Percentiles rank a stretch among this genome's conserved stretches.
Conservation (phyloP, 2,888 invertebrate species). For the Netelia melanura region DNA sequence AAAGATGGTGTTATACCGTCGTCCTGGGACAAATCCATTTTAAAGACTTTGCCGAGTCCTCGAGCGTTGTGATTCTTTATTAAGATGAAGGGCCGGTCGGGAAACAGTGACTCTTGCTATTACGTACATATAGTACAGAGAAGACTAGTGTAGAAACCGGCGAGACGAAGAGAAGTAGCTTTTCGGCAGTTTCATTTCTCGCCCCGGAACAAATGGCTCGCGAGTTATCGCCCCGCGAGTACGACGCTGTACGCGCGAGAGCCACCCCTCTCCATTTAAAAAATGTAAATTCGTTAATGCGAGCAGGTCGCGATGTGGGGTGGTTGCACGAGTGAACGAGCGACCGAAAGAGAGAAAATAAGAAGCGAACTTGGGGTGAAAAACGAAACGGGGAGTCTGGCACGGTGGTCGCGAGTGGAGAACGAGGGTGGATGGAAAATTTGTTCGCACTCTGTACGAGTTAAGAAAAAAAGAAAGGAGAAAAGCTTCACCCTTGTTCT, state of each 20-base stretch:
- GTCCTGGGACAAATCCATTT: conserved; percentile 74
- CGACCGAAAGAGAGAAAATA: conserved; percentile 42
- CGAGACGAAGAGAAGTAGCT: conserved; percentile 17
- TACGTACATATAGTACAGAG: conserved; percentile 23
- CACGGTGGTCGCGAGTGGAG: conserved; percentile 45
- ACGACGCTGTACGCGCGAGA: conserved; percentile 25
- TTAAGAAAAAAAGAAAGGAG: background rate
- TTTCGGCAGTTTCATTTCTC: conserved; percentile 79
- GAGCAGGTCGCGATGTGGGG: conserved; percentile 72
- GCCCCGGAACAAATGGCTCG: conserved; percentile 83
- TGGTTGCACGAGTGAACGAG: conserved; percentile 61
- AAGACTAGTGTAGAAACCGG: background rate
- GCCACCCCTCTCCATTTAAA: conserved; percentile 83
- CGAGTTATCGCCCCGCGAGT: conserved; percentile 83
- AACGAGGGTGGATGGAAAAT: conserved; percentile 79
- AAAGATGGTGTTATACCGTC: conserved; percentile 66
- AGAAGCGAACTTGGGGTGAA: conserved; percentile 53
- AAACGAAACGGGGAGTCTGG: conserved; percentile 48
- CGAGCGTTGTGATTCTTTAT: conserved; percentile 81
- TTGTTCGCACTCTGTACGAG: conserved; percentile 71
- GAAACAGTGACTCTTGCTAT: conserved; percentile 29
- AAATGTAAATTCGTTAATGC: conserved; percentile 85
- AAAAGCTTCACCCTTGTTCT: conserved; percentile 58
- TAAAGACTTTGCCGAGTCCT: conserved; percentile 75
- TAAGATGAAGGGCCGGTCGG: conserved; percentile 77